Base-by-base conservation (phyloP, 2,113 vertebrate species). In the Nycticorax nycticorax region DNA sequence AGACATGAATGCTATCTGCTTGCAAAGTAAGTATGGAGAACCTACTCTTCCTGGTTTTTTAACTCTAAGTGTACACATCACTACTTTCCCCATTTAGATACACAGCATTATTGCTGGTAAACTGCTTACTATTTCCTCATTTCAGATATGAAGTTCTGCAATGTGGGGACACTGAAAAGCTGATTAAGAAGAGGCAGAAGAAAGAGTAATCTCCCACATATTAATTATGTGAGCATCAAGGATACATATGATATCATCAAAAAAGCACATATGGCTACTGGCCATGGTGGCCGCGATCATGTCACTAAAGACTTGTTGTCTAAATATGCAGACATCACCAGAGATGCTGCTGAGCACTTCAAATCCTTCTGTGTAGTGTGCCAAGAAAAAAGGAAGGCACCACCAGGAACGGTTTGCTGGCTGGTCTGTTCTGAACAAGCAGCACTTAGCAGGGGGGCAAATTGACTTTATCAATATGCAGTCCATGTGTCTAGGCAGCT, bases 211-310 rank as follows among this genome's bases (percentile, higher is more conserved):
- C 28, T 64, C 23, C 23, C 35, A 32, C 12, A 5, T 45, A 73
- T 24, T 47, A 35, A 73, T 24, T 47, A 35, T 27, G 14, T 56
- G 53, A 56, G 14, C 43, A 76, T 43, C 0, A 0, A 82, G 22
- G 10, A n/a, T 48, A 52, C 1, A 13, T 37, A 10, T 0, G 5
- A 27, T 74, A 43, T 26, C 7, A 69, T 35, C 12, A 22, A 39
- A 48, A 79, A 90, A 37, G 11, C 20, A 43, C 17, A 26, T n/a
- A n/a, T 7, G 5, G 8, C 18, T 55, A 8, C 45, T 45, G 20
- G 33, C 26, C 33, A 19, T 0, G 4, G 11, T 1, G 1, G 35
- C 35, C 3, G 2, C 0, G 0, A 63, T 33, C 3, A 1, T 59
- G n/a, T 28, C 48, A 33, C 0, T 1, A 56, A 93, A 56, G 71